Base-by-base conservation (phyloP, 1,140 invertebrate species). In the Portunus trituberculatus region DNA sequence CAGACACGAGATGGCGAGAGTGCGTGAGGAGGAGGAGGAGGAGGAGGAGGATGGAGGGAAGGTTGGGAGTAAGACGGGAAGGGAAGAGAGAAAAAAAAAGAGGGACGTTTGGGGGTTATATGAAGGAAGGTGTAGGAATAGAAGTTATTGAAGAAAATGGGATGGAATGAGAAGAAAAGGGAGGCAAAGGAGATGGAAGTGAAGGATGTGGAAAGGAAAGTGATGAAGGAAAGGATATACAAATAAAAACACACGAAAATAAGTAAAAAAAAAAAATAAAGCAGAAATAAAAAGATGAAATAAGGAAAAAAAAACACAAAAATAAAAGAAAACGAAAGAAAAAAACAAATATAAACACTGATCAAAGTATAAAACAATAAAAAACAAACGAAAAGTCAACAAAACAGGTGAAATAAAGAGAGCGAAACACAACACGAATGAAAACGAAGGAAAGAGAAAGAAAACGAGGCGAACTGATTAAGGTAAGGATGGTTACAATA, bases 21-120 rank as follows among this genome's bases (percentile, higher is more conserved):
- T 48, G 59, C n/a, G 46, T 59, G 28, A 59, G 67, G 32, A 31
- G 29, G 48, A 46, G 76, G 52, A n/a, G 92, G 31, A 46, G 82
- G 83, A 87, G 83, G 16, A 39, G 93, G 86, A 67, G 45, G 86
- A 87, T 46, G 84, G 31, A 46, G 84, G 39, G 39, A 46, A 28
- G 20, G 28, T 20, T 16, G 86, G 39, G 52, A 31, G 29, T 28
- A 48, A 28, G 93, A 94, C 52, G 20, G 89, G 93, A 46, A 89
- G 39, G 29, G 32, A 29, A 39, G 16, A 10, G 39, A n/a, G 76
- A 25, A 84, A 29, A 48, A 31, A 32, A 46, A 87, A 46, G 8
- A 4, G 31, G 48, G 20, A 45, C 8, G 45, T 16, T 25, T n/a
- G 86, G 32, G 89, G 93, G 46, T 67, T 29, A 45, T 28, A 20